Evolutionary conservation across 2,797 vertebrate species (phyloP), one percentile per base, ranked within the genome.

Genomic region (Rhadinocentrus ornatus): DNA sequence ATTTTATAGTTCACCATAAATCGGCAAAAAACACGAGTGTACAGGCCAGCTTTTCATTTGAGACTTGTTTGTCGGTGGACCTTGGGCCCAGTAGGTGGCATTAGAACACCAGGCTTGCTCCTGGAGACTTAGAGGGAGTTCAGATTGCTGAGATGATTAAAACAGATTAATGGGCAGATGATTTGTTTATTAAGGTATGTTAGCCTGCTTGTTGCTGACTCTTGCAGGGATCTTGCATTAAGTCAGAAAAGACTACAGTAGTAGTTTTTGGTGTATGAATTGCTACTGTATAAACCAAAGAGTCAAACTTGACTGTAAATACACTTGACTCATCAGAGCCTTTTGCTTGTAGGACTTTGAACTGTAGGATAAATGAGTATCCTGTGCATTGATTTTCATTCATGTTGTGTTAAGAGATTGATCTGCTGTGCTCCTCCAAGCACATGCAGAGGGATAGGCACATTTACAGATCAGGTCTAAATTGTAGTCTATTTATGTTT

Each of bases 321-420:
- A 53, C 35, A 52, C 53, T 66, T 24, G 65, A 83, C 61, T 68
- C n/a, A 13, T 71, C 52, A 52, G 32, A 71, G 11, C 1, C 15
- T 77, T 66, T 53, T 58, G 24, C 65, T 59, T 64, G n/a, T 57
- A 29, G 66, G 58, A 65, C 32, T 74, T 83, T 77, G 72, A 66
- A 73, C 37, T 66, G 52, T 52, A 10, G 7, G 31, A 87, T 84
- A 72, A 82, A 86, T 71, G n/a, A 65, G 53, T 57, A 66, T 82
- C 77, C 55, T 63, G 66, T 73, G 67, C 80, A 88, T 93, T 85
- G 91, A 93, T 92, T 92, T 92, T 88, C 78, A 73, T 91, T 91
- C 83, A 82, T 78, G 85, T 81, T 76, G 70, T 56, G 74, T 89
- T 88, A 78, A 62, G 64, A 58, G 83, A 90, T 92, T 83, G 89